Percentiles rank a stretch among this genome's conserved stretches.
Conservation (phyloP, 2,888 invertebrate genomes). For the Oligia latruncula region DNA sequence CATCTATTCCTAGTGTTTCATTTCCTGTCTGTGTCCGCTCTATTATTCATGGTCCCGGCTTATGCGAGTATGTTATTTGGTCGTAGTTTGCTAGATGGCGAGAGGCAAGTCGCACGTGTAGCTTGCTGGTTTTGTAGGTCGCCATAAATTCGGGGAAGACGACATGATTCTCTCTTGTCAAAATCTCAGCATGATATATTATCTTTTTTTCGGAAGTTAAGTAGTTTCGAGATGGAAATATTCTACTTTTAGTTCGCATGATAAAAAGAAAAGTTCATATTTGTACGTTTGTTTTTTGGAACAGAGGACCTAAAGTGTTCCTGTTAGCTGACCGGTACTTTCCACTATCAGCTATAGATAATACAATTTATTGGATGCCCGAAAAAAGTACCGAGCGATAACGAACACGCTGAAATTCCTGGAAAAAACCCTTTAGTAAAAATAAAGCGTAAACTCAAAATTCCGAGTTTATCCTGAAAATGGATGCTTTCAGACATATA, state of each 20-base stretch:
- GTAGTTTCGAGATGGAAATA: slow-evolving; percentile 4
- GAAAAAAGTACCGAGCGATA: slow-evolving; percentile 34
- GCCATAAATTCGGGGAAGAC: slow-evolving; percentile 26
- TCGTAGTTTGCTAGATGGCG: slow-evolving; percentile 27
- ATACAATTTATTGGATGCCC: slow-evolving; percentile 44
- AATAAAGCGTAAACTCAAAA: slow-evolving; percentile 25
- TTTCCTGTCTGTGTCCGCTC: slow-evolving; percentile 69
- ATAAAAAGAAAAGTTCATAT: neutral
- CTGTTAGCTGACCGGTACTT: slow-evolving; percentile 23
- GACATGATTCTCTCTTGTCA: slow-evolving; percentile 33
- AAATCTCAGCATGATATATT: slow-evolving; percentile 40
- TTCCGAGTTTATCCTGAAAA: slow-evolving; percentile 13
- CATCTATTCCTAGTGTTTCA: slow-evolving; percentile 71
- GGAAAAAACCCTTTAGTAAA: slow-evolving; percentile 25
- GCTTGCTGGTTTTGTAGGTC: slow-evolving; percentile 8
- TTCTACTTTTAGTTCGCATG: slow-evolving; percentile 11
- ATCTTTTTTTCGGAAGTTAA: slow-evolving; percentile 13
- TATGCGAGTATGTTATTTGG: slow-evolving; percentile 65
- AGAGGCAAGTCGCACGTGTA: slow-evolving; percentile 11
- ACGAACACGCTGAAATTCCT: slow-evolving; percentile 19
- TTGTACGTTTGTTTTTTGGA: neutral
- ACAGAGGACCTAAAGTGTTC: slow-evolving; percentile 26
- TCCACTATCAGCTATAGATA: slow-evolving; percentile 42
- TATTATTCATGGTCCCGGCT: slow-evolving; percentile 75
- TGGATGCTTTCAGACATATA: slow-evolving; percentile 12